Base-by-base conservation (phyloP, 2,797 vertebrate genomes). In the Gymnothorax javanicus region DNA sequence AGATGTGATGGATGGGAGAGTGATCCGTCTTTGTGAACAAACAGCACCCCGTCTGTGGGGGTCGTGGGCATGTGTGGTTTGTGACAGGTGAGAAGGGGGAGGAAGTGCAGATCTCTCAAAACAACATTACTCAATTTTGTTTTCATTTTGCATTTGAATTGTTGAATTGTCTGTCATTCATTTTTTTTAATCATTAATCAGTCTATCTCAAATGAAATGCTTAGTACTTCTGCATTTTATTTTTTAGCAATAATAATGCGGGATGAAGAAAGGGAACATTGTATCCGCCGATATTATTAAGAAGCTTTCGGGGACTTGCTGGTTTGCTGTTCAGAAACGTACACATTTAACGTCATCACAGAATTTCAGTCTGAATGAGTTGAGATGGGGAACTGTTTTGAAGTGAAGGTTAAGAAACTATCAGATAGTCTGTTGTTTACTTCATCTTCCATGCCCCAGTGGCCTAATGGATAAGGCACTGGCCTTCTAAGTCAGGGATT, bases 1-100 rank as follows among this genome's bases (percentile, higher is more conserved):
- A 91, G 98, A 98, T 85, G 98, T 99, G 43, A 98, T 97, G 93
- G 98, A 99, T 97, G 98, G 98, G 99, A 89, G 95, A 0, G 12
- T 33, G 27, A 33, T 15, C 33, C 33, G 33, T 33, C 27, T 73
- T 12, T 71, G 4, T 73, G 33, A 12, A 43, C 71, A 73, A 73
- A 43, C 33, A 33, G 33, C 5, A 0, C 5, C 71, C 12, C n/a
- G 4, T 60, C 17, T 17, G 9, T 17, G 17, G 17, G 59, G 33
- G 33, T 43, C 62, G n/a, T n/a, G 23, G 11, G 2, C 23, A 25
- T 67, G 64, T n/a, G 11, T 67, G 23, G 25, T 67, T n/a, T 6
- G 23, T 67, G 64, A 8, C 64, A n/a, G 64, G 13, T 25, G 64
- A 67, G 64, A 7, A 25, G 23, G 64, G 64, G 64, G n/a, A 67